Percentiles rank a stretch among this genome's conserved stretches.
These are phyloP conservation scores for Bombycilla garrulus DNA, from an alignment of 2,113 vertebrate genomes.

Conservation along the genomic window DNA sequence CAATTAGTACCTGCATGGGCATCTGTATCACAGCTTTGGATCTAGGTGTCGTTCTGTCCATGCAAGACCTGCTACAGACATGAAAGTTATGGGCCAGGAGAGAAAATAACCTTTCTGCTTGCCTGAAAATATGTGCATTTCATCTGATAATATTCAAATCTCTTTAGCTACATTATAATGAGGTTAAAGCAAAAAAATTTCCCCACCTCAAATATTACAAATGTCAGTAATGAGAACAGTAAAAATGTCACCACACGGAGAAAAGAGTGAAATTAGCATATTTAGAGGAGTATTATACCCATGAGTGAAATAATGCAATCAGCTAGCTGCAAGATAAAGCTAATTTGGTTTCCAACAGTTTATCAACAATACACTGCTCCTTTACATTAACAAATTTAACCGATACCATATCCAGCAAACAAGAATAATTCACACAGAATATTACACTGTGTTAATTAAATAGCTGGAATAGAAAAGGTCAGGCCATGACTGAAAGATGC, in stretches of 20 bases:
- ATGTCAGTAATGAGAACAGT: slow-evolving; percentile 61
- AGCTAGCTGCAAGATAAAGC: slow-evolving; percentile 71
- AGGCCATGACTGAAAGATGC: slow-evolving; percentile 48
- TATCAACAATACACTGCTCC: slow-evolving; percentile 73
- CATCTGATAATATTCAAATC: slow-evolving; percentile 48
- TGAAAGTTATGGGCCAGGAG: neutral
- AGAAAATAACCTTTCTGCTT: slow-evolving; percentile 32
- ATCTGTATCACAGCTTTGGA: neutral
- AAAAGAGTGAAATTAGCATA: slow-evolving; percentile 66
- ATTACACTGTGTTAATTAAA: slow-evolving; percentile 68
- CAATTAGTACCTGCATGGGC: neutral
- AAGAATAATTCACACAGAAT: slow-evolving; percentile 63
- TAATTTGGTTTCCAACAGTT: slow-evolving; percentile 74
- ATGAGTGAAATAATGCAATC: slow-evolving; percentile 71
- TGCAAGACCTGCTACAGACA: neutral
- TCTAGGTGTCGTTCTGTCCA: neutral
- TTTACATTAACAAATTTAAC: slow-evolving; percentile 74
- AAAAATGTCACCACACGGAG: slow-evolving; percentile 65
- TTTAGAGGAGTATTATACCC: slow-evolving; percentile 67
- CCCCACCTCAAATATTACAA: slow-evolving; percentile 56
- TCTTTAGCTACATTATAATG: slow-evolving; percentile 35
- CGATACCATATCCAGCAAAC: slow-evolving; percentile 58
- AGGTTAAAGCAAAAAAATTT: slow-evolving; percentile 52
- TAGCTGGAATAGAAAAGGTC: slow-evolving; percentile 61
- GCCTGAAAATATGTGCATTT: neutral